Evolutionary conservation across 1,140 invertebrate species (phyloP).

Genomic region (Matsumurasca onukii): DNA sequence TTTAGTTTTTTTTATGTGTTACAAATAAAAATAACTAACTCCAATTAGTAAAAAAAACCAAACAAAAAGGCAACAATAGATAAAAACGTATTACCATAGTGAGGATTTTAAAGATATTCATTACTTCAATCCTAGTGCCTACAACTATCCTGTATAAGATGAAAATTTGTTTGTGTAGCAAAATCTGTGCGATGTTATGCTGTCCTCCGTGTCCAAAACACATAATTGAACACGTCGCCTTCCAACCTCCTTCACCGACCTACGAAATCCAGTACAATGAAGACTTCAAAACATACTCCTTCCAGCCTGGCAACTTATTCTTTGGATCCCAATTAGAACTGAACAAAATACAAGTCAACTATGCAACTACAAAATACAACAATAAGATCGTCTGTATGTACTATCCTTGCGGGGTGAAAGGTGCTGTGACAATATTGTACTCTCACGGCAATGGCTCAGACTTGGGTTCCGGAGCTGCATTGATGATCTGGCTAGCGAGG

Average conservation of each 20-base stretch:
- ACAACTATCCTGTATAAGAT: too few species aligned
- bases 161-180: too few species aligned
- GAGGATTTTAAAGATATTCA: too few species aligned
- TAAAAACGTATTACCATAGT: too few species aligned
- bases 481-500: constrained; percentile 66
- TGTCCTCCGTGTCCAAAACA: constrained; percentile 73
- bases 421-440: constrained; percentile 68
- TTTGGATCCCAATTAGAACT: constrained; percentile 55
- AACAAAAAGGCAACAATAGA: too few species aligned
- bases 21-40: too few species aligned
- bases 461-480: constrained; percentile 68
- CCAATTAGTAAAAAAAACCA: too few species aligned
- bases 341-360: constrained; percentile 61
- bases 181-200: constrained; percentile 68
- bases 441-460: constrained; percentile 73
- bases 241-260: constrained; percentile 71
- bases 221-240: constrained; percentile 74
- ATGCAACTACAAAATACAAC: constrained; percentile 53
- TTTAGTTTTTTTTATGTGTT: too few species aligned
- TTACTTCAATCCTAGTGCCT: too few species aligned
- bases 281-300: constrained; percentile 42
- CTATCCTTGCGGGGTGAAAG: constrained; percentile 56
- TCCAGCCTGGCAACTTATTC: constrained; percentile 55
- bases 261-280: constrained; percentile 54
- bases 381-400: constrained; percentile 72